Evolutionary conservation across 1,140 invertebrate species (phyloP).

Genomic region (Lutraria rhynchaena): DNA sequence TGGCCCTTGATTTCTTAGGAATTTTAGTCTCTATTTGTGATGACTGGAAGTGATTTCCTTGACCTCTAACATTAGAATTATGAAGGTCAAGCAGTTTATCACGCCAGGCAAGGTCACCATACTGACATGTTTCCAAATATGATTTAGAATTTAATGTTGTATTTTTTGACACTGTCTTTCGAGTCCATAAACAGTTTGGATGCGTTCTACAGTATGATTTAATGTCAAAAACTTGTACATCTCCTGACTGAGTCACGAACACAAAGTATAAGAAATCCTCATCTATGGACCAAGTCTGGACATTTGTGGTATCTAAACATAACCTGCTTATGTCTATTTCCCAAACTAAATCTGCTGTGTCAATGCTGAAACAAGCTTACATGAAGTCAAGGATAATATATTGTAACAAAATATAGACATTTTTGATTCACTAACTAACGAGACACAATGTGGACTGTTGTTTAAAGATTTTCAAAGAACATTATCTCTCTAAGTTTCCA

Average conservation of each 20-base stretch:
- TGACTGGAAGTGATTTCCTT: neutral
- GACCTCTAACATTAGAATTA: constrained; percentile 15
- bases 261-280: constrained; percentile 58
- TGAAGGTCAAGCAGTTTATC: constrained; percentile 63
- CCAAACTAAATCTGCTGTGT: neutral
- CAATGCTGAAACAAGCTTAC: constrained; percentile 1
- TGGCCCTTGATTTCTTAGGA: constrained; percentile 13
- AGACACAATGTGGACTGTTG: neutral
- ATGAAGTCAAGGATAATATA: neutral
- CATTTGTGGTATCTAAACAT: neutral
- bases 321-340: constrained; percentile 12
- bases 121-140: constrained; percentile 54
- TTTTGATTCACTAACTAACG: neutral
- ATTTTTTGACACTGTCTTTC: neutral
- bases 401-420: neutral
- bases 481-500: neutral
- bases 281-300: constrained; percentile 61
- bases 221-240: constrained; percentile 50
- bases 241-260: constrained; percentile 59
- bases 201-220: constrained; percentile 44
- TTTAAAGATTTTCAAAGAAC: neutral
- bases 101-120: constrained; percentile 68
- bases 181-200: constrained; percentile 32
- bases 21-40: constrained; percentile 23
- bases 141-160: constrained; percentile 22